Conservation (phyloP, 2,113 vertebrate species). For the Hoplias malabaricus region DNA sequence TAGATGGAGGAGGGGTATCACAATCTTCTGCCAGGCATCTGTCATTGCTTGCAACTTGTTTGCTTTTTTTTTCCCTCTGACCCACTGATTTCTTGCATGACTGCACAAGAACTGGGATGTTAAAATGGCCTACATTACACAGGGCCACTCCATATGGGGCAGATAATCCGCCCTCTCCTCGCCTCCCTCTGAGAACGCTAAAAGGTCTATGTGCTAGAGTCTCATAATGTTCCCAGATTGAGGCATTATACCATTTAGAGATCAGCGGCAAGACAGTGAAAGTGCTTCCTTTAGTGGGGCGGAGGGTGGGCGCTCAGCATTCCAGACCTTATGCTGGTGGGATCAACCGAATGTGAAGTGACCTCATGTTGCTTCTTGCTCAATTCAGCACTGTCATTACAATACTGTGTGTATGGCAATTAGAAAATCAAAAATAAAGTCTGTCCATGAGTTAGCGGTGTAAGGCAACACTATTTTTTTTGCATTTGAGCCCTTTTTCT, state of each 20-base stretch:
- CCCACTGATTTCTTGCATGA: conserved; percentile 58
- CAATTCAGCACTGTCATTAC: background rate
- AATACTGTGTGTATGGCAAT: too few relatives aligned
- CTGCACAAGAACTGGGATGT: conserved; percentile 49
- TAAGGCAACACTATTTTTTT: conserved; percentile 53
- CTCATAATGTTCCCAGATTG: conserved; percentile 34
- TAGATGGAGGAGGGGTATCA: background rate
- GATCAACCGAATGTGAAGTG: background rate
- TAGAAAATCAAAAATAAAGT: too few relatives aligned
- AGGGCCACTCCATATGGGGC: conserved; percentile 22
- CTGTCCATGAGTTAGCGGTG: conserved; percentile 43
- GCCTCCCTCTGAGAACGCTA: conserved; percentile 19
- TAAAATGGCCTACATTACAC: conserved; percentile 43
- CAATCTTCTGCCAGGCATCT: conserved; percentile 51
- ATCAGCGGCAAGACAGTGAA: conserved; percentile 28
- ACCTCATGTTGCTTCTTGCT: background rate
- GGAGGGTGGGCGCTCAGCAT: background rate
- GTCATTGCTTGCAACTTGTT: conserved; percentile 50
- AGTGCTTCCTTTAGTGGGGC: background rate
- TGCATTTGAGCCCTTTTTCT: too few relatives aligned
- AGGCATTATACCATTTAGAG: conserved; percentile 46
- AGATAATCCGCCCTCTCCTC: conserved; percentile 19
- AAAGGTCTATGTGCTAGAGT: conserved; percentile 18
- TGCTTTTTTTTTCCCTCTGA: conserved; percentile 44
- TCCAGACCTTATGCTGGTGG: background rate